Conservation (phyloP, 1,140 invertebrate genomes). For the Sycophaga agraensis region DNA sequence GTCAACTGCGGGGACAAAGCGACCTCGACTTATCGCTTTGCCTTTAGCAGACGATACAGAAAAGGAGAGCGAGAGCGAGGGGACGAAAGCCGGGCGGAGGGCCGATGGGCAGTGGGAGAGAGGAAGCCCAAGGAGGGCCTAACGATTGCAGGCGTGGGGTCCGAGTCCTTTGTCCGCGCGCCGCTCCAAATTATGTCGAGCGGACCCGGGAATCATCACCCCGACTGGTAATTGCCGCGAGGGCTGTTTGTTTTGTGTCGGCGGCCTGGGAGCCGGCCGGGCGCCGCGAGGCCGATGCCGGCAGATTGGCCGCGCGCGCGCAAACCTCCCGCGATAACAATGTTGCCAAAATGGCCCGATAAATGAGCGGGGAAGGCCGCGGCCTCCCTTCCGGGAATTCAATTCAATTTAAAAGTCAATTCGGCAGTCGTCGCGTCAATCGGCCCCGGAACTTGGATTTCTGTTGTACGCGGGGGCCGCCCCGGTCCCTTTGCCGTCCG, state of each 20-base stretch:
- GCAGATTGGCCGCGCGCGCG: slow-evolving; percentile 30
- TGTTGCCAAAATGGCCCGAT: slow-evolving; percentile 23
- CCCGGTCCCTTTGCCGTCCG: too few species aligned
- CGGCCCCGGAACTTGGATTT: neutral
- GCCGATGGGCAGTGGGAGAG: neutral
- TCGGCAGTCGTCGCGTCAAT: too few species aligned
- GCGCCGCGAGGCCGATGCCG: neutral
- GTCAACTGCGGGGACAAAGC: too few species aligned
- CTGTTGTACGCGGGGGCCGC: too few species aligned
- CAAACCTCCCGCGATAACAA: slow-evolving; percentile 12
- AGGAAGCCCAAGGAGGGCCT: slow-evolving; percentile 28
- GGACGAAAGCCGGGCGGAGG: neutral
- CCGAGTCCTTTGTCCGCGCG: slow-evolving; percentile 41
- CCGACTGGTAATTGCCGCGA: slow-evolving; percentile 42
- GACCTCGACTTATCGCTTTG: too few species aligned
- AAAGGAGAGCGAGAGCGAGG: neutral
- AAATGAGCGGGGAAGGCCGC: neutral
- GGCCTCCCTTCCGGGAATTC: slow-evolving; percentile 12
- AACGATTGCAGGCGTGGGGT: slow-evolving; percentile 44
- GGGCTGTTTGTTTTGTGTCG: slow-evolving; percentile 51
- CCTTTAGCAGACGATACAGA: too few species aligned
- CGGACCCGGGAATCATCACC: slow-evolving; percentile 37
- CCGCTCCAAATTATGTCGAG: slow-evolving; percentile 47
- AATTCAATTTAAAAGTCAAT: slow-evolving; percentile 25
- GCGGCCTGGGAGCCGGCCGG: slow-evolving; percentile 22